These are phyloP conservation scores for Maniola hyperantus DNA, from an alignment of 2,888 invertebrate genomes.

Conservation along the genomic window DNA sequence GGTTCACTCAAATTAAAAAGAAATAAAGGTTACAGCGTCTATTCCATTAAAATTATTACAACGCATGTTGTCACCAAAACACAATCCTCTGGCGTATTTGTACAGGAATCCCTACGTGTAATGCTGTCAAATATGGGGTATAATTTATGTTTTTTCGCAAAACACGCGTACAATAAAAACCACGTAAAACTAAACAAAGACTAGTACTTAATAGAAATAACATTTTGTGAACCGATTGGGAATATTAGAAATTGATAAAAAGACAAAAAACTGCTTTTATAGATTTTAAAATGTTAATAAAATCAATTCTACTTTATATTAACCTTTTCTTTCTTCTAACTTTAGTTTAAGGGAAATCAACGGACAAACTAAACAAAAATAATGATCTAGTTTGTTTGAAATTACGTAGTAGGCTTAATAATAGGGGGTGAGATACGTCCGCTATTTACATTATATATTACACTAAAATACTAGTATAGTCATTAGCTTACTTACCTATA, in stretches of 20 bases:
- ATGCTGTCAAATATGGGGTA: slow-evolving; percentile 27
- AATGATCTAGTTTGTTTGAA: no score
- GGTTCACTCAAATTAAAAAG: slow-evolving; percentile 38
- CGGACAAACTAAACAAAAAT: no score
- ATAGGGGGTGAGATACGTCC: no score
- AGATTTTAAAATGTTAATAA: no score
- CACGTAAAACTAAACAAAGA: slow-evolving; percentile 16
- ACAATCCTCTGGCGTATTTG: slow-evolving; percentile 33
- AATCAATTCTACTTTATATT: no score
- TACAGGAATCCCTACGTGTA: slow-evolving; percentile 31
- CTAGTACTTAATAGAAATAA: background rate
- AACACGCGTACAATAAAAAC: slow-evolving; percentile 7
- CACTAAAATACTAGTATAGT: no score
- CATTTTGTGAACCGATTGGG: background rate
- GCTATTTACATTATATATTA: no score
- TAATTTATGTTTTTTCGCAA: slow-evolving; percentile 16
- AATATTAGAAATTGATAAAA: background rate
- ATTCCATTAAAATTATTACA: slow-evolving; percentile 39
- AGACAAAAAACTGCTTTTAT: background rate
- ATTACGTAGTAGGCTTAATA: no score
- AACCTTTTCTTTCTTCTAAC: no score
- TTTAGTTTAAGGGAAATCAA: no score
- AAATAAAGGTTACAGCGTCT: slow-evolving; percentile 37
- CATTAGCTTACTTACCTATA: no score
- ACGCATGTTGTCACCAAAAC: slow-evolving; percentile 34